Percentiles rank a stretch among this genome's conserved stretches.
These are phyloP conservation scores for Bombylius discolor DNA, from an alignment of 2,888 invertebrate genomes.

Conservation along the genomic window DNA sequence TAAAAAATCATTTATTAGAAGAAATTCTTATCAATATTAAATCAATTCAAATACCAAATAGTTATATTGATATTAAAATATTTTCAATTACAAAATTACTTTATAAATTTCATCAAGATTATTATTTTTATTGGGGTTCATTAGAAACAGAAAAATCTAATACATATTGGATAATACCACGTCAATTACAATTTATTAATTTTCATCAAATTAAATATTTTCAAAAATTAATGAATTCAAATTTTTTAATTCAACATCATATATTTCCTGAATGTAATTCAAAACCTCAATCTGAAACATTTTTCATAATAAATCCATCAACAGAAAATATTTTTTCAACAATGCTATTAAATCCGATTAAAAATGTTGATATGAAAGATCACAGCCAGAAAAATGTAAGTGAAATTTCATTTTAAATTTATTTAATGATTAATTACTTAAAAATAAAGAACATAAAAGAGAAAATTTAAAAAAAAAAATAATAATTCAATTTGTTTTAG, in stretches of 20 bases:
- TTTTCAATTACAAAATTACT: conserved; percentile 40
- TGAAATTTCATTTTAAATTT: too few relatives aligned
- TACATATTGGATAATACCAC: conserved; percentile 49
- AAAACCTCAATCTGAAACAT: neutral
- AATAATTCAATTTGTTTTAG: too few relatives aligned
- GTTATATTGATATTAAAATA: conserved; percentile 39
- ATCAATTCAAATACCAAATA: conserved; percentile 40
- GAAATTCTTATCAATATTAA: conserved; percentile 24
- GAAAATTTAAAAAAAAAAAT: too few relatives aligned
- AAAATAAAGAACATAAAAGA: too few relatives aligned
- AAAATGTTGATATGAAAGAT: neutral
- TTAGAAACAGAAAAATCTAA: conserved; percentile 37
- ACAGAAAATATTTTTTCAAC: conserved; percentile 2
- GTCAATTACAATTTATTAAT: conserved; percentile 44
- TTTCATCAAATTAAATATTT: conserved; percentile 45
- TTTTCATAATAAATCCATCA: conserved; percentile 11
- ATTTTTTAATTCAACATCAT: conserved; percentile 3
- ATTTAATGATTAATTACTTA: too few relatives aligned
- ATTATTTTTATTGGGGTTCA: conserved; percentile 51
- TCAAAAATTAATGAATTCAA: conserved; percentile 26
- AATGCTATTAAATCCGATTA: conserved; percentile 3
- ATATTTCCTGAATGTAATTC: conserved; percentile 1
- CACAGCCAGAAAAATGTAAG: too few relatives aligned
- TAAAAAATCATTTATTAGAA: conserved; percentile 16
- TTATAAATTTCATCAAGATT: conserved; percentile 46